Conservation (phyloP, 92 coral and sea anemone species). For the Heliopora coerulea region DNA sequence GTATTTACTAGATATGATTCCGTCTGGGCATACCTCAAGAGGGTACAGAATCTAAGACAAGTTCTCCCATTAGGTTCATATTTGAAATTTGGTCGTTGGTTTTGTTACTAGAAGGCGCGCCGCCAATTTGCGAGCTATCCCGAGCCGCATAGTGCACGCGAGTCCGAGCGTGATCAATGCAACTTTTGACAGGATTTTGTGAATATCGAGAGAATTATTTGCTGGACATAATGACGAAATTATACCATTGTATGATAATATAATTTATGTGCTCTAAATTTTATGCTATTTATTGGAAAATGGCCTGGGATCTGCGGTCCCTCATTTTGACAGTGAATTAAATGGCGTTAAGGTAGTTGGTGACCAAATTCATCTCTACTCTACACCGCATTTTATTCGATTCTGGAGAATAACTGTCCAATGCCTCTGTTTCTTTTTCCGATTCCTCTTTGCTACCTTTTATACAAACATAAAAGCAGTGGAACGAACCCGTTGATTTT, state of each 20-base stretch:
- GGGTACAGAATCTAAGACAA: slow-evolving; percentile 24
- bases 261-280: slow-evolving; percentile 44
- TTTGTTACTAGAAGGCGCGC: too few relatives aligned
- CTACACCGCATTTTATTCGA: too few relatives aligned
- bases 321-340: slow-evolving; percentile 22
- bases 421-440: too few relatives aligned
- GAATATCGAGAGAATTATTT: neutral
- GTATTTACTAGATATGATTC: slow-evolving; percentile 93
- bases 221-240: neutral
- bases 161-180: neutral
- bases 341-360: slow-evolving; percentile 8
- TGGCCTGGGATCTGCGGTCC: neutral
- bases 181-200: neutral
- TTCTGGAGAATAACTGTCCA: too few relatives aligned
- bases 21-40: slow-evolving; percentile 56
- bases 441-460: too few relatives aligned
- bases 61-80: neutral
- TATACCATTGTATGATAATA: slow-evolving; percentile 37
- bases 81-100: too few relatives aligned
- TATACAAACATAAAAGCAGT: too few relatives aligned
- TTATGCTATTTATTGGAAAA: slow-evolving; percentile 37
- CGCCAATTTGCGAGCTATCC: neutral
- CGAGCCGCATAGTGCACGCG: neutral
- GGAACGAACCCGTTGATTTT: too few relatives aligned
- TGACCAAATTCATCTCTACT: neutral